These are phyloP conservation scores for Dendrolimus pini DNA, from an alignment of 2,888 invertebrate species.

Conservation along the genomic window DNA sequence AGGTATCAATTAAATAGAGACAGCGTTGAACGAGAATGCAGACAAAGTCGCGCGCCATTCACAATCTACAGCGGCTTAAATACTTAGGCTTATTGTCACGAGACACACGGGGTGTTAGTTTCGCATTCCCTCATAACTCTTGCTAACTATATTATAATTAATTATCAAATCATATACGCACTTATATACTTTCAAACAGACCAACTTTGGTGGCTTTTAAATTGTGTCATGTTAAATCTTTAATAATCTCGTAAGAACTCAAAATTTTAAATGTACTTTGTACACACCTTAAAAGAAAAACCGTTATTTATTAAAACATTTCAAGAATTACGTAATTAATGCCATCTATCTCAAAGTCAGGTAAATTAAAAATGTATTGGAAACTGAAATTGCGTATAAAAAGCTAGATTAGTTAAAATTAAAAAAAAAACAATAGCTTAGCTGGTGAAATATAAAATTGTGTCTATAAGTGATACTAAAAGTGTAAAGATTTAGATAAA, in stretches of 20 bases:
- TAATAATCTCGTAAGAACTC: not conserved
- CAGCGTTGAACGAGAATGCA: constrained; percentile 15
- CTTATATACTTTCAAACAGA: constrained; percentile 12
- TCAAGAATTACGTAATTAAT: too few species aligned
- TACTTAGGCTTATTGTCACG: constrained; percentile 68
- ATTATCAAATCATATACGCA: constrained; percentile 19
- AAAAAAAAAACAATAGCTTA: too few species aligned
- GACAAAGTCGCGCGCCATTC: constrained; percentile 40
- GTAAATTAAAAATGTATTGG: too few species aligned
- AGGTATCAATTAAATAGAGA: not conserved
- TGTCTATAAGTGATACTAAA: too few species aligned
- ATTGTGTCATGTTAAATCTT: not conserved
- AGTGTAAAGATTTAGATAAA: too few species aligned
- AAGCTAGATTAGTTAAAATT: too few species aligned
- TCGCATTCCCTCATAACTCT: constrained; percentile 57
- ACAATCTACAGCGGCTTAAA: constrained; percentile 49
- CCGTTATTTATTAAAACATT: too few species aligned
- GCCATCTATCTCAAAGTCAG: too few species aligned
- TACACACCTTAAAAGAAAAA: too few species aligned
- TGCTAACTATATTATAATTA: constrained; percentile 29
- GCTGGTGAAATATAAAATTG: too few species aligned
- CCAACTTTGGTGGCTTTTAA: not conserved
- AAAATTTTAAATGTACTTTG: not conserved
- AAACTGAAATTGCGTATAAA: too few species aligned
- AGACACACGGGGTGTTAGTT: constrained; percentile 63